These are phyloP conservation scores for Lomographa bimaculata DNA, from an alignment of 2,888 invertebrate species.

Conservation along the genomic window DNA sequence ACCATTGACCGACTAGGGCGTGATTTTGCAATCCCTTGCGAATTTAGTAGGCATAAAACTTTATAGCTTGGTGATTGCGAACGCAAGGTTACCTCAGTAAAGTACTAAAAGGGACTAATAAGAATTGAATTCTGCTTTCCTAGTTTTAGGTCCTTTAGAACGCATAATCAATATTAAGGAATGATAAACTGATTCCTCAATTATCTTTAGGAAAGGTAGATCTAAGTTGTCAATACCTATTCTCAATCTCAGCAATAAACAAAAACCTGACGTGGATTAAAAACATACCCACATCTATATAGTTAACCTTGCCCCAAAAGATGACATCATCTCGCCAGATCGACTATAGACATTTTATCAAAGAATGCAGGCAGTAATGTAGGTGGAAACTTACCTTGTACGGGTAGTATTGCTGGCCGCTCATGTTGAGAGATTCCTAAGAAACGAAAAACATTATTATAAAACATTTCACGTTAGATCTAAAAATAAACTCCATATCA, in stretches of 20 bases:
- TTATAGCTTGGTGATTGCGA: too few species aligned
- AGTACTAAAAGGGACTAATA: too few species aligned
- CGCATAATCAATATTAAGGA: too few species aligned
- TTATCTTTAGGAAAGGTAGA: too few species aligned
- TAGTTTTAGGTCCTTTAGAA: too few species aligned
- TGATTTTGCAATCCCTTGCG: conserved; percentile 14
- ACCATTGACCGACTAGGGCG: conserved; percentile 29
- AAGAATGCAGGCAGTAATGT: conserved; percentile 40
- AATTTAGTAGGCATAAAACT: too few species aligned
- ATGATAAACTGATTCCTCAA: too few species aligned
- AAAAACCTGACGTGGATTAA: conserved; percentile 32
- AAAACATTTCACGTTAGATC: conserved; percentile 45
- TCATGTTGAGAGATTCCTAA: conserved; percentile 84
- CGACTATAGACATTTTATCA: conserved; percentile 28
- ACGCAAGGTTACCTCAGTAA: too few species aligned
- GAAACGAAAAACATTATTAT: conserved; percentile 51
- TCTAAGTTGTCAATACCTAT: too few species aligned
- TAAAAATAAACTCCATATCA: conserved; percentile 66
- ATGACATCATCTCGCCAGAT: conserved; percentile 77
- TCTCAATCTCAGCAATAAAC: conserved; percentile 17
- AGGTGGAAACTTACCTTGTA: conserved; percentile 88
- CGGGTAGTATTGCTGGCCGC: conserved; percentile 92
- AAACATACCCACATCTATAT: conserved; percentile 8
- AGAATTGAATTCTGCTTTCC: too few species aligned
- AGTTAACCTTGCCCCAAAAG: conserved; percentile 50